Percentiles rank a stretch among this genome's conserved stretches.
Conservation (phyloP, 2,888 invertebrate genomes). For the Phaonia tiefii region DNA sequence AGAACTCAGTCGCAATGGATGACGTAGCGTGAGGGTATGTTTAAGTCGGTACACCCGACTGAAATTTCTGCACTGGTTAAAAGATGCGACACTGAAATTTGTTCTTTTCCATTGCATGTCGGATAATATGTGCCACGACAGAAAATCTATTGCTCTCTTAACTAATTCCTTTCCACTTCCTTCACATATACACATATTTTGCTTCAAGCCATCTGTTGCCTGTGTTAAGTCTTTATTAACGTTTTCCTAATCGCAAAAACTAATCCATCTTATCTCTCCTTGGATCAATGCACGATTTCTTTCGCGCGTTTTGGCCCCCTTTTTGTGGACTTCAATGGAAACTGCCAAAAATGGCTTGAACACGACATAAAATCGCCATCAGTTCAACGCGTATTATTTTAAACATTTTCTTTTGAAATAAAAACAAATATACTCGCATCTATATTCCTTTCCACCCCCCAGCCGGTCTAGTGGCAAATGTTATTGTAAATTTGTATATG, state of each 20-base stretch:
- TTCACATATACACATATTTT: too few relatives aligned
- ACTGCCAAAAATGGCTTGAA: constrained; percentile 47
- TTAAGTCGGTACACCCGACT: too few relatives aligned
- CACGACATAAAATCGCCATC: constrained; percentile 46
- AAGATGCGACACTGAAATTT: too few relatives aligned
- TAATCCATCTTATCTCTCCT: constrained; percentile 20
- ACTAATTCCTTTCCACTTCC: too few relatives aligned
- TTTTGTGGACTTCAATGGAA: constrained; percentile 4
- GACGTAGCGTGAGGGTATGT: too few relatives aligned
- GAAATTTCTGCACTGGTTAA: too few relatives aligned
- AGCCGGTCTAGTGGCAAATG: constrained; percentile 15
- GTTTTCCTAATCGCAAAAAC: constrained; percentile 17
- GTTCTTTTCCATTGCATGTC: too few relatives aligned
- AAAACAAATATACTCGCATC: constrained; percentile 30
- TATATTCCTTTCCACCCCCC: constrained; percentile 10
- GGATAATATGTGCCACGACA: too few relatives aligned
- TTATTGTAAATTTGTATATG: background rate
- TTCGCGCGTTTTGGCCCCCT: background rate
- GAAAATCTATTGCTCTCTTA: too few relatives aligned
- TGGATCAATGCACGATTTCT: constrained; percentile 50
- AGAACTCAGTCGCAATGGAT: too few relatives aligned
- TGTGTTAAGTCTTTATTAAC: constrained; percentile 15
- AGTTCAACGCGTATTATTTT: background rate
- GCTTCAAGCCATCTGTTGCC: too few relatives aligned
- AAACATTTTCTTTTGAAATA: constrained; percentile 13